Evolutionary conservation across 2,113 vertebrate species (phyloP), one percentile per base, ranked within the genome.

Genomic region (Amblyopsis rosae): DNA sequence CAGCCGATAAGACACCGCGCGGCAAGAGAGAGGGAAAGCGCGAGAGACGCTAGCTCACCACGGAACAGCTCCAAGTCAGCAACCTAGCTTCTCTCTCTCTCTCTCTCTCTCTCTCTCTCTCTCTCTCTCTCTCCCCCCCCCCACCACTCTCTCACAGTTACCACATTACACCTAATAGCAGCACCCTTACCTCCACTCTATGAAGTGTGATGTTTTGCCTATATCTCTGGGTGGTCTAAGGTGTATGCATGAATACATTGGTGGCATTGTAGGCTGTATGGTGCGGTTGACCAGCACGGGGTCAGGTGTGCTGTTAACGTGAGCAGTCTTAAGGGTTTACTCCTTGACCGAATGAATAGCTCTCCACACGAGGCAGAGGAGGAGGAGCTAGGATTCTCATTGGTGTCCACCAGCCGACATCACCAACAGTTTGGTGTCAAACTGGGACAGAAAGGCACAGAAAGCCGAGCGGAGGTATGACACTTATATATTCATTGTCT

Each of bases 111-210:
- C 19, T 26, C 19, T 26, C 19, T 26, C 19, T 26, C 60, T 72
- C 69, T 1, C 15, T 62, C 68, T 16, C 66, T 80, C 64, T 15
- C 61, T 61, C 80, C 91, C 91, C 92, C 90, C 89, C 87, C 89
- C 82, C 91, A 91, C 90, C 88, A 81, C 88, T 88, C 80, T 87
- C 82, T 87, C 91, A 91, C 89, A 82, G 89, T 93, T 95, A 95
- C 94, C 94, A 90, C 93, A 94, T 90, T 94, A 86, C 88, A 88
- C 88, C 93, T 92, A 94, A 92, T 91, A 95, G 93, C 84, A 87
- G 91, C 87, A 81, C 72, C 55, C 55, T 49, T 74, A 7, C 69
- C 59, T 51, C 66, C 53, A 62, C 64, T 56, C 46, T 65, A 53
- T 62, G 6, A 67, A 72, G 73, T 35, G 50, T 19, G 53, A 75